Base-by-base conservation (phyloP, 2,888 invertebrate genomes). In the Erpobdella octoculata region DNA sequence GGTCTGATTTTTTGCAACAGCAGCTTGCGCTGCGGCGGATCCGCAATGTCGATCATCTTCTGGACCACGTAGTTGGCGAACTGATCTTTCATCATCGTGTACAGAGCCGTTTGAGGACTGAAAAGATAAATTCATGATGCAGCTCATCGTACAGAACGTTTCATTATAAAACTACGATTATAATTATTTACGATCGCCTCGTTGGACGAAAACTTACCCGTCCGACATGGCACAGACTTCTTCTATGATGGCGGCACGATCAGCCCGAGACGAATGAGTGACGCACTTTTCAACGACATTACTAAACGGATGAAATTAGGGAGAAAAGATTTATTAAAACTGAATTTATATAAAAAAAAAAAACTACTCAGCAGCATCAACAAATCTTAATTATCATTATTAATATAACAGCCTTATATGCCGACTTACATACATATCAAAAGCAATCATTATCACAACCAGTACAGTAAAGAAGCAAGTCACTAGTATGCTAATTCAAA, bases 61-160 rank as follows among this genome's bases (percentile, higher is more conserved):
- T 98, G 98, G 71, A 99, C 95, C 79, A 98, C 98, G 86, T 99
- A 99, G 86, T 99, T 99, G 75, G 97, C 98, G 85, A 94, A 98
- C 86, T 97, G 97, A 86, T 98, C 97, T 86, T 97, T 97, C 97
- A 98, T 98, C 86, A 86, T 86, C 6, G 82, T 82, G 75, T 84
- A 83, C 71, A 86, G 79, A 64, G 84, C 84, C 73, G 80, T 81
- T 76, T 79, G 78, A 25, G 79, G 79, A 15, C 80, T 80, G 78
- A 33, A 53, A 64, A 0, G 28, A 31, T 25, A 15, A 12, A 8
- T 53, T 53, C 53, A 53, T 21, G 21, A n/a, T 21, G 2, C 46
- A 46, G 46, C 21, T 46, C 18, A 46, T 46, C 18, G 21, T 5
- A 46, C 1, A n/a, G 5, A 46, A 46, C 5, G 18, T n/a, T 53